phyloP scores from a whole-genome alignment of 2,888 invertebrate species.

The Lomographa bimaculata region DNA sequence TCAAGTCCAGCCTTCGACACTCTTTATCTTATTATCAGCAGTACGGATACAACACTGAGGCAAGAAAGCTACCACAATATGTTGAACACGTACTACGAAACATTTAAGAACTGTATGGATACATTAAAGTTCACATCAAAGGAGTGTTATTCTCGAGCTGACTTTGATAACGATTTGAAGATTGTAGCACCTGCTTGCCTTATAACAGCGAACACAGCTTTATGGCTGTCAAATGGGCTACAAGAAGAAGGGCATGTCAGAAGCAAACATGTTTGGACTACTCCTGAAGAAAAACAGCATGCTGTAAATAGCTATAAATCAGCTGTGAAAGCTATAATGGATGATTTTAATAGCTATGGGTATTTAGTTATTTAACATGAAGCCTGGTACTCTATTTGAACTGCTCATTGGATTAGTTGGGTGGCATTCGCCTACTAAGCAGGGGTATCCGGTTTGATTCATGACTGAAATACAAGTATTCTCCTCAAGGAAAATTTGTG shows the following conservation, averaged over 20 bases:
- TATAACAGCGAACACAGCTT: slow-evolving; percentile 67
- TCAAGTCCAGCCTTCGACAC: slow-evolving; percentile 66
- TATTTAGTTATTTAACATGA: no score
- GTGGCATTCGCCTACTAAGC: no score
- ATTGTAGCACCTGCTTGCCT: slow-evolving; percentile 62
- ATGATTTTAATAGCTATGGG: slow-evolving; percentile 58
- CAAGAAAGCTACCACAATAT: slow-evolving; percentile 44
- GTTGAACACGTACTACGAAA: slow-evolving; percentile 56
- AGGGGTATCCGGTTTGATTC: no score
- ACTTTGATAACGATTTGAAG: slow-evolving; percentile 59
- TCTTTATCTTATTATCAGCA: slow-evolving; percentile 62
- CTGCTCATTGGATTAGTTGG: no score
- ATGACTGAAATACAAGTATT: no score
- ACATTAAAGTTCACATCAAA: slow-evolving; percentile 40
- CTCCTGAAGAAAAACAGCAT: slow-evolving; percentile 46
- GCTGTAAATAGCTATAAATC: slow-evolving; percentile 54
- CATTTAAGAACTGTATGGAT: slow-evolving; percentile 45
- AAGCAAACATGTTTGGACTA: slow-evolving; percentile 54
- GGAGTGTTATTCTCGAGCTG: slow-evolving; percentile 49
- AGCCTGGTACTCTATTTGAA: no score
- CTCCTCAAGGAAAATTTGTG: no score
- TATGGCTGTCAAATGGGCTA: slow-evolving; percentile 66
- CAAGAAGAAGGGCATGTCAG: slow-evolving; percentile 72
- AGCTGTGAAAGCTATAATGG: slow-evolving; percentile 56
- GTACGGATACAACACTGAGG: slow-evolving; percentile 53